Base-by-base conservation (phyloP, 1,140 invertebrate species). In the Tetraneura akinire region DNA sequence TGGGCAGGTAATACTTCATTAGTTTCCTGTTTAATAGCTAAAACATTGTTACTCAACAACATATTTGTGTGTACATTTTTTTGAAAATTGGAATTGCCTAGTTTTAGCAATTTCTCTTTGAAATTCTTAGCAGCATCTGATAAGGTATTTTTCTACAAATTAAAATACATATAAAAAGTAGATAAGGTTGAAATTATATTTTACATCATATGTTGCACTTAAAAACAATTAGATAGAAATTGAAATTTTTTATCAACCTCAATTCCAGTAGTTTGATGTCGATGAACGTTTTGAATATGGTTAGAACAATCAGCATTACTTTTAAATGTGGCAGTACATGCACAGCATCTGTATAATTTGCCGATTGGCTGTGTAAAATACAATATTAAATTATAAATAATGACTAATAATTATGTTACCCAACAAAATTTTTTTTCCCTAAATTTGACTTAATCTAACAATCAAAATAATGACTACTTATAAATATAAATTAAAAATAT, bases 251-350 rank as follows among this genome's bases (percentile, higher is more conserved):
- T 10, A 29, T 37, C 1, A 13, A 55, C 71, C 29, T 74, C 29
- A 37, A 32, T 42, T 1, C 3, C 4, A 2, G 71, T 14, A 6
- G 26, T 5, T 57, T 5, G 23, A 16, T 55, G 71, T 21, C 37
- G 49, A 26, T 82, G 81, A 76, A 73, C 71, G 23, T 60, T 49
- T 16, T 73, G 71, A 42, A 82, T 82, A 26, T 82, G 81, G 4
- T 82, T 55, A 18, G 80, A 57, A 45, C 81, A 82, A 23, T 53
- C 55, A 5, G 53, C n/a, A 62, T 70, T 80, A n/a, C 49, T 76
- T 26, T 80, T 80, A 70, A 60, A 82, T 18, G 81, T 80, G 10
- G 47, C 29, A 26, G 81, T 76, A 55, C 81, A 82, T 5, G 80
- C 81, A 42, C 80, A 78, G 18, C 80, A 81, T 60, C 80, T 55